Percentiles rank a stretch among this genome's conserved stretches.
phyloP scores from a whole-genome alignment of 2,797 vertebrate species.

The Merluccius polli region DNA sequence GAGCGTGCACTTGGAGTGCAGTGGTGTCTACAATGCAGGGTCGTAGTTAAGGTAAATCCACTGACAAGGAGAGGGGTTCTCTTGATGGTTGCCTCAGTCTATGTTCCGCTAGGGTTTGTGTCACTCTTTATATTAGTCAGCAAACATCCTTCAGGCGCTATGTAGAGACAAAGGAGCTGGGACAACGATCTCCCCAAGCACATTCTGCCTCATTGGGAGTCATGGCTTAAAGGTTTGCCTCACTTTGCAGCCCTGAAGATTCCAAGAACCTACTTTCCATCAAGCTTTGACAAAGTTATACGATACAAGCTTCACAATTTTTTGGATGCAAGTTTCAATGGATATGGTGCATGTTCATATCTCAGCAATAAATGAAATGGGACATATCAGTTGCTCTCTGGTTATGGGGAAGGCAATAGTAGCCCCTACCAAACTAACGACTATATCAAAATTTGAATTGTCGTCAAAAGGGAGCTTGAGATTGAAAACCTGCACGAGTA shows the following conservation, averaged over 20 bases:
- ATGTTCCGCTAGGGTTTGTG: slow-evolving; percentile 24
- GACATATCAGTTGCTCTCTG: slow-evolving; percentile 27
- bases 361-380: slow-evolving; percentile 6
- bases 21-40: slow-evolving; percentile 22
- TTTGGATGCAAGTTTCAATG: slow-evolving; percentile 19
- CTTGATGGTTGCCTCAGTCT: slow-evolving; percentile 16
- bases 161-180: slow-evolving; percentile 21
- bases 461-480: slow-evolving; percentile 6
- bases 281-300: not conserved
- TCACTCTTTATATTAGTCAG: slow-evolving; percentile 9
- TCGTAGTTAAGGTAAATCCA: slow-evolving; percentile 9
- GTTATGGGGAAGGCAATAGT: slow-evolving; percentile 33
- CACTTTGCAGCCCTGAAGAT: too few species aligned
- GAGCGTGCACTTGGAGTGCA: slow-evolving; percentile 37
- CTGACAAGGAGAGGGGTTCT: slow-evolving; percentile 31
- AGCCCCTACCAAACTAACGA: slow-evolving; percentile 22
- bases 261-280: slow-evolving; percentile 3
- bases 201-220: slow-evolving; percentile 6
- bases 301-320: slow-evolving; percentile 29
- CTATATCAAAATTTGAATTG: slow-evolving; percentile 23
- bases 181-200: slow-evolving; percentile 9
- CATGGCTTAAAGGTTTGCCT: too few species aligned
- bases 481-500: slow-evolving; percentile 22
- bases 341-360: slow-evolving; percentile 34
- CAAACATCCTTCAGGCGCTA: slow-evolving; percentile 22